Base-by-base conservation (phyloP, 2,888 invertebrate species). In the Notodonta dromedarius region DNA sequence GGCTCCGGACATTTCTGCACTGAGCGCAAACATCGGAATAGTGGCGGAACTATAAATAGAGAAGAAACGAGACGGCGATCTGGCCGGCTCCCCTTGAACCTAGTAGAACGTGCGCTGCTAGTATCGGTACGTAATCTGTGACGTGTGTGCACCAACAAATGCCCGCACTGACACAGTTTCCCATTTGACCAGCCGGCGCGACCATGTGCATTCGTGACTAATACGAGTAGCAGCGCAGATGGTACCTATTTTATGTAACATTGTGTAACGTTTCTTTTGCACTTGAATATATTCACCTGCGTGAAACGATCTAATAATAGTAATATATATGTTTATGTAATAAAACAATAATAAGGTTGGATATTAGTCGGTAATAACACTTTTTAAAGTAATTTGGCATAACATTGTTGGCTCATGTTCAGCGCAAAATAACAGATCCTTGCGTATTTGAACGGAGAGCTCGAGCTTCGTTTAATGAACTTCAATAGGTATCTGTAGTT, bases 71-170 rank as follows among this genome's bases (percentile, higher is more conserved):
- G 89, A 87, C 88, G 86, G 87, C 88, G 85, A 86, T 88, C 83
- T 84, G 85, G 90, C 90, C 83, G 87, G 93, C 84, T 93, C 88
- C 92, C 93, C 93, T 93, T 93, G 93, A 93, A 93, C 93, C 93
- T 91, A 90, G 85, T 78, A 81, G 76, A 84, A 83, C 83, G 83
- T 79, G 81, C 71, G 71, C 75, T 80, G 83, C 83, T 84, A 83
- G 80, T 83, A 78, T 71, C 75, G 75, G 75, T 83, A 84, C 90
- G 88, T 90, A 90, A 90, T 84, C 80, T 77, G 85, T 89, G 88
- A 88, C 89, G 91, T 86, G 83, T 77, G 81, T 83, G 82, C 78
- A 74, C 73, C 83, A 86, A 83, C 89, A 90, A 91, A 90, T 90
- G 88, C 82, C 88, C 86, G 78, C 82, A 86, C 89, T 92, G 92